Evolutionary conservation across 2,888 invertebrate genomes (phyloP).

Genomic region (Clistopyga incitator): DNA sequence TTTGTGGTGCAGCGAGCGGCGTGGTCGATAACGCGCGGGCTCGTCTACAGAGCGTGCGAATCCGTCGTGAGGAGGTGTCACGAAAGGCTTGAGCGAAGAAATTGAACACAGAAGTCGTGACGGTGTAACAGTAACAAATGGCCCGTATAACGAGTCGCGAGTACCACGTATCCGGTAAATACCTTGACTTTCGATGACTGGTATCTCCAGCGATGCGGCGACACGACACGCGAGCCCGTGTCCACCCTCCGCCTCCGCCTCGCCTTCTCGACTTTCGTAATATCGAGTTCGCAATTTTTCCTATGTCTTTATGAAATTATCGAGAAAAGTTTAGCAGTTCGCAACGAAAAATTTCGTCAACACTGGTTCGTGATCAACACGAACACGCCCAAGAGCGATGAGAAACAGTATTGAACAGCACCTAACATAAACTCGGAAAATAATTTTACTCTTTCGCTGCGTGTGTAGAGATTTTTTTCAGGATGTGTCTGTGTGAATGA

Average conservation of each 20-base stretch:
- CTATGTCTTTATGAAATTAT: not conserved
- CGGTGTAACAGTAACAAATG: constrained; percentile 32
- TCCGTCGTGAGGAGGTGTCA: not conserved
- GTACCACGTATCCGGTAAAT: constrained; percentile 73
- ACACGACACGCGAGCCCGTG: constrained; percentile 53
- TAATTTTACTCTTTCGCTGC: not conserved
- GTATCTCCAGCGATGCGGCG: not conserved
- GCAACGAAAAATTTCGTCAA: not conserved
- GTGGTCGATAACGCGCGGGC: constrained; percentile 67
- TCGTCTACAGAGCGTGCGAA: constrained; percentile 46
- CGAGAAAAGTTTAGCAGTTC: not conserved
- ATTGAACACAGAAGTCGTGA: constrained; percentile 2
- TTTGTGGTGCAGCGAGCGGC: constrained; percentile 51
- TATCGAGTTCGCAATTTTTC: constrained; percentile 6
- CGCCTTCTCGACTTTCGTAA: constrained; percentile 11
- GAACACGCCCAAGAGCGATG: constrained; percentile 10
- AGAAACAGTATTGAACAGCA: constrained; percentile 2
- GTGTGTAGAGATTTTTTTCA: not conserved
- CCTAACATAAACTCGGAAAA: constrained; percentile 41
- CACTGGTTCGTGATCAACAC: not conserved
- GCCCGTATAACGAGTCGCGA: constrained; percentile 52
- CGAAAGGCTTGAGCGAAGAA: not conserved
- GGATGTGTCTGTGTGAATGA: not conserved
- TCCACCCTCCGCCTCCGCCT: constrained; percentile 27
- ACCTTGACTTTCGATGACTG: constrained; percentile 66